phyloP scores from a whole-genome alignment of 1,140 invertebrate genomes.

The Pissodes strobi region DNA sequence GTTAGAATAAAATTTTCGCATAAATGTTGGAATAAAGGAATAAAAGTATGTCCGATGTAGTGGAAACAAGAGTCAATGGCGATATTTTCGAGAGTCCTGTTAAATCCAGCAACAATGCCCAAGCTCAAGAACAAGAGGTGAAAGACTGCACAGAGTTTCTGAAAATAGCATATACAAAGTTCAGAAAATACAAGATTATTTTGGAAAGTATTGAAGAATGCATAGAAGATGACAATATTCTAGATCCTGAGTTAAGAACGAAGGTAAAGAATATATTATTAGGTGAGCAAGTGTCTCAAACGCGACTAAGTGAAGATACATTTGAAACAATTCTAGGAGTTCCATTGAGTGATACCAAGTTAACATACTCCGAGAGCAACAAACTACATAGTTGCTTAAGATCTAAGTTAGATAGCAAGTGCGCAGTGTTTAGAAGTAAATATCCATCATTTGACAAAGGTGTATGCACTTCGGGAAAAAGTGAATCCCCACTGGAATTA shows the following conservation, averaged over 20 bases:
- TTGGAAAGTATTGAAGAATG: conserved; percentile 32
- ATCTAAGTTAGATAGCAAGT: conserved; percentile 20
- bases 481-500: conserved; percentile 14
- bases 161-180: conserved; percentile 32
- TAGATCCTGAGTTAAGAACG: conserved; percentile 22
- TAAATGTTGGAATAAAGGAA: no score
- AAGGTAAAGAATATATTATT: conserved; percentile 37
- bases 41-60: no score
- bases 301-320: conserved; percentile 13
- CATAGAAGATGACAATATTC: conserved; percentile 17
- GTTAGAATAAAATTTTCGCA: no score
- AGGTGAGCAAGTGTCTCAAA: conserved; percentile 20
- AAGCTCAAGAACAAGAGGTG: conserved; percentile 35
- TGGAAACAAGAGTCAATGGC: no score
- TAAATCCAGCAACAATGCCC: not conserved
- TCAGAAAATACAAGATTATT: conserved; percentile 38
- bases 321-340: conserved; percentile 27
- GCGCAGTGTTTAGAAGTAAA: no score
- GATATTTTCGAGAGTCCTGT: no score
- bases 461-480: not conserved
- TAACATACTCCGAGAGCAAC: conserved; percentile 36
- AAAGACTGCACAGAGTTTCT: conserved; percentile 32
- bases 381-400: conserved; percentile 15
- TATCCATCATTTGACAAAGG: no score
- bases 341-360: conserved; percentile 8